phyloP scores from a whole-genome alignment of 2,888 invertebrate genomes.

The Lithophane semibrunnea region DNA sequence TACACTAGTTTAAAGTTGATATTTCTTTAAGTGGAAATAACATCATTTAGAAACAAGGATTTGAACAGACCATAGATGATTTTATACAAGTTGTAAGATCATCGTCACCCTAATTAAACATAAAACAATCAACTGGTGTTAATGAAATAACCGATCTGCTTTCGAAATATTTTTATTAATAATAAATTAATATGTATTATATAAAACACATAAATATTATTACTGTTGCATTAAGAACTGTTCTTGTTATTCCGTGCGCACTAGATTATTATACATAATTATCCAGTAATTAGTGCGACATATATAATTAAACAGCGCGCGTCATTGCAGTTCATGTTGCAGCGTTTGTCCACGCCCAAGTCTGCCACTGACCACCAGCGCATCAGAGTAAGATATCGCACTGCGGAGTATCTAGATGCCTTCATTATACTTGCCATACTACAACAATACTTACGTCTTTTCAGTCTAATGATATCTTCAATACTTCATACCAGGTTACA shows the following conservation, averaged over 20 bases:
- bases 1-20: neutral
- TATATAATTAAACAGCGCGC: slow-evolving; percentile 73
- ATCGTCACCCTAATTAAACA: neutral
- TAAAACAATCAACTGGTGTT: neutral
- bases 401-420: slow-evolving; percentile 78
- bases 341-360: slow-evolving; percentile 96
- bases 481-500: slow-evolving; percentile 50
- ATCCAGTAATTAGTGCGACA: slow-evolving; percentile 29
- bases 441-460: slow-evolving; percentile 32
- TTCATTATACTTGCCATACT: slow-evolving; percentile 71
- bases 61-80: no score
- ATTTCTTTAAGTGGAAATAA: neutral
- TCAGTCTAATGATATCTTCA: slow-evolving; percentile 42
- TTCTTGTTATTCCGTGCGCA: slow-evolving; percentile 1
- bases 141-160: slow-evolving; percentile 7
- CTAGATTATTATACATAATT: slow-evolving; percentile 19
- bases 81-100: no score
- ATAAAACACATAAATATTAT: neutral
- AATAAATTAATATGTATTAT: neutral
- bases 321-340: slow-evolving; percentile 96
- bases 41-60: neutral
- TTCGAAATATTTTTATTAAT: slow-evolving; percentile 4
- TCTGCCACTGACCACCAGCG: slow-evolving; percentile 96
- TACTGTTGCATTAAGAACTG: neutral
- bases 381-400: slow-evolving; percentile 95